These are phyloP conservation scores for Piscicola geometra DNA, from an alignment of 2,888 invertebrate genomes.

Conservation along the genomic window DNA sequence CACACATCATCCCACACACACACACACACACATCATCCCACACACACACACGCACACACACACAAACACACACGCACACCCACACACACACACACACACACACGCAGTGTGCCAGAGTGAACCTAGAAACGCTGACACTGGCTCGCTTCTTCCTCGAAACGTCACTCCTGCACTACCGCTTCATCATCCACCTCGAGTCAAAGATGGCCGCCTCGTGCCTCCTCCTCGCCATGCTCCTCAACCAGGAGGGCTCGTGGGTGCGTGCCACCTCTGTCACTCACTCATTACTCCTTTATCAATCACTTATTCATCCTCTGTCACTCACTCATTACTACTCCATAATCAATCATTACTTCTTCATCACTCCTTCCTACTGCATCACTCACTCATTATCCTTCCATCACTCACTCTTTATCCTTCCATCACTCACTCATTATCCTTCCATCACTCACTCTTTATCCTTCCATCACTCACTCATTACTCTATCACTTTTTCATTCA, in stretches of 20 bases:
- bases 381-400: no score
- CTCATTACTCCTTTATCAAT: background rate
- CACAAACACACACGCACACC: slow-evolving; percentile 19
- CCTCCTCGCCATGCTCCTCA: background rate
- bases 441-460: no score
- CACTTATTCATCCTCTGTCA: no score
- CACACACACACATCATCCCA: background rate
- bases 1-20: background rate
- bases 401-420: no score
- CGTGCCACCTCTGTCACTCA: background rate
- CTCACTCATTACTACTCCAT: no score
- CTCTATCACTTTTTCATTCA: no score
- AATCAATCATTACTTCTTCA: no score
- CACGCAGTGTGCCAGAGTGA: background rate
- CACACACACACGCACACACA: slow-evolving; percentile 7
- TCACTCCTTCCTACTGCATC: no score
- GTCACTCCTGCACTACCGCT: background rate
- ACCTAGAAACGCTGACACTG: background rate
- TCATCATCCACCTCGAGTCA: background rate
- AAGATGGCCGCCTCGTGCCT: background rate
- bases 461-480: no score
- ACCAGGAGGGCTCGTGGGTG: background rate
- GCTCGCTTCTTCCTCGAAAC: background rate
- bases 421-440: no score
- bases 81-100: slow-evolving; percentile 22